Evolutionary conservation across 1,140 invertebrate species (phyloP), one percentile per base, ranked within the genome.

Genomic region (Palaemon carinicauda): DNA sequence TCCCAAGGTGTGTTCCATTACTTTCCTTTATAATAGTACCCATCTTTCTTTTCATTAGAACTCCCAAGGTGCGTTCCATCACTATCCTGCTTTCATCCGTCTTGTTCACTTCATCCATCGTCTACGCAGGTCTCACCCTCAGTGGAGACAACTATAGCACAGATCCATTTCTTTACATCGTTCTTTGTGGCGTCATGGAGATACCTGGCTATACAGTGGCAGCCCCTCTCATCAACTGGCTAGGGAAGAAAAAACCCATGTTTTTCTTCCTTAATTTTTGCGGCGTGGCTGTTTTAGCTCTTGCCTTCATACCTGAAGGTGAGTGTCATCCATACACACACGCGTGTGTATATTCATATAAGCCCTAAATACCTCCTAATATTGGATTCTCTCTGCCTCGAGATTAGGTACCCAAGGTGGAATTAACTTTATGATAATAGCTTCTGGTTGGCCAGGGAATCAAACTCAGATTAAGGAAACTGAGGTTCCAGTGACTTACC

Each of bases 71-170:
- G 27, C 52, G 75, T 0, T 17, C n/a, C 54, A 78, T 80, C 33
- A 89, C 80, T 54, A 50, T 89, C 51, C 21, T 78, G 27, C 69
- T 87, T 52, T 82, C 53, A 29, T 21, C 75, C n/a, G 19, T 75
- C 33, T 82, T 82, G 80, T 65, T 89, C 79, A 65, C 78, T 24
- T 27, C 73, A 0, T 29, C 88, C 4, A 73, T 85, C n/a, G 88
- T 89, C 27, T 89, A 78, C 74, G 69, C 82, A 52, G 88, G 88
- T 2, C 84, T 89, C 41, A 81, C 79, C 50, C 60, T 89, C 15
- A 82, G 65, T 52, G 88, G 83, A 1, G 80, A 77, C 17, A 69
- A 69, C 14, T 82, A 82, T 52, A 89, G 82, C 53, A 71, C 74
- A 4, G 73, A 89, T 74, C 80, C 79, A 1, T 89, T 77, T 73